Evolutionary conservation across 2,113 vertebrate genomes (phyloP).

Genomic region (Embiotoca jacksoni): DNA sequence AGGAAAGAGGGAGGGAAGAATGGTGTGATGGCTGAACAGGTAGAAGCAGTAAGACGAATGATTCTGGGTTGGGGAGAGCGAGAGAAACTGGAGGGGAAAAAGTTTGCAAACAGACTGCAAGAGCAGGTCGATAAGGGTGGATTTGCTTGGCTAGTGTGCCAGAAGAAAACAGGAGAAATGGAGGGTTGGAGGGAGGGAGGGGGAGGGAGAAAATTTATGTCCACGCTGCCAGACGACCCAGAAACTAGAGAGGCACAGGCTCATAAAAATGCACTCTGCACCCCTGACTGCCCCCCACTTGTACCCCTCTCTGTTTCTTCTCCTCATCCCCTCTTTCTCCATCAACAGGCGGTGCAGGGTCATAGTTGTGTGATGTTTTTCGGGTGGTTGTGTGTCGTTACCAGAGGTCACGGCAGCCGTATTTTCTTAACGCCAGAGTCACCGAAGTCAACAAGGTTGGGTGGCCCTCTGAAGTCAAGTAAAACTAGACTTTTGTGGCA

Average conservation of each 20-base stretch:
- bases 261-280: constrained; percentile 80
- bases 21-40: constrained; percentile 21
- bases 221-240: constrained; percentile 70
- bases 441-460: constrained; percentile 80
- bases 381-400: constrained; percentile 46
- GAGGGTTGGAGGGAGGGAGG: constrained; percentile 5
- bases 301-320: constrained; percentile 45
- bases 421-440: constrained; percentile 80
- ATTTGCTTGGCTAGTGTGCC: constrained; percentile 39
- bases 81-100: constrained; percentile 46
- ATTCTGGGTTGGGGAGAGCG: not conserved
- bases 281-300: constrained; percentile 13
- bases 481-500: constrained; percentile 28
- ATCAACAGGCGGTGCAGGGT: constrained; percentile 37
- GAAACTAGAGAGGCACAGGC: constrained; percentile 78
- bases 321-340: constrained; percentile 37
- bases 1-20: constrained; percentile 17
- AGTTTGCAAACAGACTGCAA: constrained; percentile 69
- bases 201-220: constrained; percentile 72
- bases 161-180: constrained; percentile 44
- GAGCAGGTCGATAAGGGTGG: constrained; percentile 48
- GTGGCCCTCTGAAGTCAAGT: constrained; percentile 50
- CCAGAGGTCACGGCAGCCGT: constrained; percentile 78
- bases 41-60: constrained; percentile 49
- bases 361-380: constrained; percentile 69